Base-by-base conservation (phyloP, 2,888 invertebrate genomes). In the Anodontia alba region DNA sequence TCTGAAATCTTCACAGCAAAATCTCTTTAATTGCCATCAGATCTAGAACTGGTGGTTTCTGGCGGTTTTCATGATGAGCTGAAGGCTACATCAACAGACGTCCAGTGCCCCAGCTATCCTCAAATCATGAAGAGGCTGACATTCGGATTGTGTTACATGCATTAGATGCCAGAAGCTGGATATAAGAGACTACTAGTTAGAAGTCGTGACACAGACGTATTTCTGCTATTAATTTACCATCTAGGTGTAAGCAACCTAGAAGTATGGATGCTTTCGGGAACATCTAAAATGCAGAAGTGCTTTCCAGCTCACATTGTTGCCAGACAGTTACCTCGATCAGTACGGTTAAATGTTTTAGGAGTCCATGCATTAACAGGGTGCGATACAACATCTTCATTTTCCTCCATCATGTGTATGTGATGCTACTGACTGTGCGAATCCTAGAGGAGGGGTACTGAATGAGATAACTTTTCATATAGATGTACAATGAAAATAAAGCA, bases 181-280 rank as follows among this genome's bases (percentile, higher is more conserved):
- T 46, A 33, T 8, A 10, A 49, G n/a, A 2, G 67, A 12, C 0
- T 75, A 46, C 10, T 46, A 42, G 74, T 68, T 1, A 46, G 29
- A 0, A 42, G 66, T 17, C n/a, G 57, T 36, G 73, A 51, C 33
- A 73, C 42, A 49, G 74, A 31, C 33, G 68, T 33, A 12, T 31
- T 38, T 33, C 43, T 82, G 20, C 29, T 81, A 67, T 20, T 71
- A 23, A 33, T 81, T n/a, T 46, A 74, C 36, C 51, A 57, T 69
- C 57, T 72, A 15, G 51, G 70, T 23, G 29, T 57, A 0, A 5
- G 12, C 12, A 29, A 29, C 23, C 12, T 26, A 17, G 54, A 81
- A 42, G 43, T 74, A 7, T 81, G 81, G 78, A 80, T 81, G 74
- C 33, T 79, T 1, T 31, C 66, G 5, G 73, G 79, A n/a, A 78